These are phyloP conservation scores for Fistularia commersonii DNA, from an alignment of 2,797 vertebrate species.

Conservation along the genomic window DNA sequence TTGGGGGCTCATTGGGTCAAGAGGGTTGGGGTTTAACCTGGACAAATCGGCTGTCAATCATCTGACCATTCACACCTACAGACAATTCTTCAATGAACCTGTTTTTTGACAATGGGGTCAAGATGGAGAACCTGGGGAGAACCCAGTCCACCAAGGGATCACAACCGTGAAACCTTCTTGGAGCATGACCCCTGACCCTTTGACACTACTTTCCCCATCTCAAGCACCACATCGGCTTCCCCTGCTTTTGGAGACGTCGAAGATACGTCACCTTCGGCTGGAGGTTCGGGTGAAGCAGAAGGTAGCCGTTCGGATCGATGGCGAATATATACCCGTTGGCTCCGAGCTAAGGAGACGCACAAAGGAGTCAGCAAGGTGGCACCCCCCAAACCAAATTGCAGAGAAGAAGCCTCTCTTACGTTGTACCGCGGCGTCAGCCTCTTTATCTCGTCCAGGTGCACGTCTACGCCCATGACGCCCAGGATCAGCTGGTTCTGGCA, in stretches of 20 bases:
- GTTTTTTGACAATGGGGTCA: no score
- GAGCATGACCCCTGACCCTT: no score
- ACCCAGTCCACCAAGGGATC: no score
- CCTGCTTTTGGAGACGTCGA: neutral
- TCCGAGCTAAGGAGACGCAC: constrained; percentile 71
- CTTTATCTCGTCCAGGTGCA: constrained; percentile 95
- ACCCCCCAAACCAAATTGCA: neutral
- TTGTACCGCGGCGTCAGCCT: constrained; percentile 87
- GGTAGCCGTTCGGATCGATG: constrained; percentile 95
- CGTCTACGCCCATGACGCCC: constrained; percentile 96
- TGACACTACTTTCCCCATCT: no score
- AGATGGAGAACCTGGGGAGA: no score
- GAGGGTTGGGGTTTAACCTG: no score
- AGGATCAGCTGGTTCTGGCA: constrained; percentile 95
- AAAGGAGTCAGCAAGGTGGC: neutral
- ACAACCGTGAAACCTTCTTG: no score
- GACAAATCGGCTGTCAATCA: no score
- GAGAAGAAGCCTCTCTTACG: constrained; percentile 44
- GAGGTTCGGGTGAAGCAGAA: constrained; percentile 95
- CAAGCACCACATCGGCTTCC: no score
- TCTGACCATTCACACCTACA: no score
- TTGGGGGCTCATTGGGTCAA: no score
- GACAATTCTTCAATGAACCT: no score
- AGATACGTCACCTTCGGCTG: constrained; percentile 85
- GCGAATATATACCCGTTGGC: constrained; percentile 97